Percentiles rank a stretch among this genome's conserved stretches.
These are phyloP conservation scores for Microcebus murinus DNA, from an alignment of 2,113 vertebrate genomes.

Conservation along the genomic window DNA sequence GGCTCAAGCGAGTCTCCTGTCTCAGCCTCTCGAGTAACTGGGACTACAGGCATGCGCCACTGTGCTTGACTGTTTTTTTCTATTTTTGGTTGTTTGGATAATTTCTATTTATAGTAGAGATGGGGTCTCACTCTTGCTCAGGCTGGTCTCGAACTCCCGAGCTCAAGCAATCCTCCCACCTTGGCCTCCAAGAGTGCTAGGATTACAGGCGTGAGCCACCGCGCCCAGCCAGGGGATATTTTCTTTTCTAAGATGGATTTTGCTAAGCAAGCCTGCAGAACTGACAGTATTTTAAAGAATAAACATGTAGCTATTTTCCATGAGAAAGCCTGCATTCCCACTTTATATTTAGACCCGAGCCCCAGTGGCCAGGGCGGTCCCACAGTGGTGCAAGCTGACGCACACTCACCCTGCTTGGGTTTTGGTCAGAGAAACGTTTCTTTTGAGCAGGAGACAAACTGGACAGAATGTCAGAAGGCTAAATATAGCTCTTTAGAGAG, in stretches of 20 bases:
- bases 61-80: too few relatives aligned
- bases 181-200: too few relatives aligned
- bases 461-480: slow-evolving; percentile 59
- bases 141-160: too few relatives aligned
- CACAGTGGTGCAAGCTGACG: slow-evolving; percentile 8
- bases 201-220: too few relatives aligned
- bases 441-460: slow-evolving; percentile 46
- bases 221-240: too few relatives aligned
- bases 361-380: not conserved
- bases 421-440: not conserved
- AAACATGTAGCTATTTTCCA: not conserved
- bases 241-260: not conserved
- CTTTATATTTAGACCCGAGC: slow-evolving; percentile 58
- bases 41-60: too few relatives aligned
- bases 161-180: too few relatives aligned
- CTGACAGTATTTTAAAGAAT: not conserved
- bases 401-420: not conserved
- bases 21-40: too few relatives aligned
- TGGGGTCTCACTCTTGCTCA: too few relatives aligned
- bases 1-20: too few relatives aligned
- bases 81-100: too few relatives aligned
- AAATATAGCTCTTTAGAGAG: slow-evolving; percentile 66
- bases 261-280: not conserved
- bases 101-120: too few relatives aligned
- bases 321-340: not conserved